Base-by-base conservation (phyloP, 2,113 vertebrate genomes). In the Excalfactoria chinensis region DNA sequence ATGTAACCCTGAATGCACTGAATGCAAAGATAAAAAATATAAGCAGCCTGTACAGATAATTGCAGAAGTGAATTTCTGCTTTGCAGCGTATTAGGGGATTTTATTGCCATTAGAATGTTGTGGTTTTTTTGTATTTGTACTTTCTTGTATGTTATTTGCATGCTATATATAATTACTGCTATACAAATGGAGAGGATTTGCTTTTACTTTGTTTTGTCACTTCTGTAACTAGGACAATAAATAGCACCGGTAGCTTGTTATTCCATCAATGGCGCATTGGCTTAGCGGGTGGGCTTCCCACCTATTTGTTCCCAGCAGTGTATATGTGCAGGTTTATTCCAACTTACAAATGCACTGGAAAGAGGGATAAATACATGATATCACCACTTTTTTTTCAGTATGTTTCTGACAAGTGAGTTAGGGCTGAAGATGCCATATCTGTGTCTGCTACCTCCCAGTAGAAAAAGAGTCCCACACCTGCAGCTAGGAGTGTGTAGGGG, bases 271-370 rank as follows among this genome's bases (percentile, higher is more conserved):
- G 30, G n/a, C 1, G 0, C 43, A 79, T 66, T 80, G 84, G 16
- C 58, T 80, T 84, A 71, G 87, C 71, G 58, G 76, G 89, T 87
- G 82, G 74, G 78, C 91, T 95, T 95, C 93, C 89, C 91, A 91
- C 93, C 51, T 93, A 93, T 95, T 96, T 95, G 78, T 73, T 95
- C 59, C 93, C 89, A 92, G 44, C 68, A 59, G 81, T 69, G 81
- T 40, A 85, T 49, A 85, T 67, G 63, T 67, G 55, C 86, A 86
- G 14, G 30, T 40, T 62, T 87, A 53, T 82, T 70, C 70, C 76
- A 85, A 22, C 66, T 40, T 9, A 18, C 32, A 93, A 72, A 89
- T 14, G 13, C 23, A 78, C 26, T 30, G 80, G 66, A 59, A 88
- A 73, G 41, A 49, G 23, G 2, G 35, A 53, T 88, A 77, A 86